Base-by-base conservation (phyloP, 2,113 vertebrate genomes). In the Callipepla californica region DNA sequence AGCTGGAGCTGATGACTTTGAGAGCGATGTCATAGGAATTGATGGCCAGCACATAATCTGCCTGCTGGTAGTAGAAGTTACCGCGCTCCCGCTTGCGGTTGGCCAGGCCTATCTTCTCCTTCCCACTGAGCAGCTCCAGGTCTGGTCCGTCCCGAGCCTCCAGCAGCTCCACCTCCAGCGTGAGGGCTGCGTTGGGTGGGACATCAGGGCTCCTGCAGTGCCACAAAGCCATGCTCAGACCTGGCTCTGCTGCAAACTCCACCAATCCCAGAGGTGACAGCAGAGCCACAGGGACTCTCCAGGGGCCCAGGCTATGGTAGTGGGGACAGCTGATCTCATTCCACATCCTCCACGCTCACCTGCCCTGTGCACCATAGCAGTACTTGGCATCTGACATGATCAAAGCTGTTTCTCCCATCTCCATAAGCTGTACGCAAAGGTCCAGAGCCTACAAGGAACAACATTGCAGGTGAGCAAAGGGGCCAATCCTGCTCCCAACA, bases 11-110 rank as follows among this genome's bases (percentile, higher is more conserved):
- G 3, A 98, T 97, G 83, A 99, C 97, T 95, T 98, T 98, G 96
- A 99, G 98, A 44, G 99, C 99, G 0, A 99, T 97, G 95, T 98
- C 98, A 0, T 99, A 99, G 2, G 99, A 99, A 96, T 99, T 99
- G 91, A 99, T 97, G 13, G 99, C 99, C 91, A 99, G 98, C 50
- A 99, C 98, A 0, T 99, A 99, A 89, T 99, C 98, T 0, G 97
- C 98, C 3, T 98, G 98, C 95, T 99, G 99, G 96, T 98, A 99
- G 97, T 99, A 98, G 80, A 97, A 95, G 50, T 99, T 99, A 77
- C 99, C 99, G 0, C 98, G 97, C 88, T 99, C 99, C 70, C 99
- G 97, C 66, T 99, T 99, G 78, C 89, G 96, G 90, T 98, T 98
- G 59, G 99, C 99, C 94, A 99, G 90, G 45, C 92, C 93, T 16